Percentiles rank a stretch among this genome's conserved stretches.
Evolutionary conservation across 2,797 vertebrate genomes (phyloP).

Genomic region (Notoglanidium macrostoma): DNA sequence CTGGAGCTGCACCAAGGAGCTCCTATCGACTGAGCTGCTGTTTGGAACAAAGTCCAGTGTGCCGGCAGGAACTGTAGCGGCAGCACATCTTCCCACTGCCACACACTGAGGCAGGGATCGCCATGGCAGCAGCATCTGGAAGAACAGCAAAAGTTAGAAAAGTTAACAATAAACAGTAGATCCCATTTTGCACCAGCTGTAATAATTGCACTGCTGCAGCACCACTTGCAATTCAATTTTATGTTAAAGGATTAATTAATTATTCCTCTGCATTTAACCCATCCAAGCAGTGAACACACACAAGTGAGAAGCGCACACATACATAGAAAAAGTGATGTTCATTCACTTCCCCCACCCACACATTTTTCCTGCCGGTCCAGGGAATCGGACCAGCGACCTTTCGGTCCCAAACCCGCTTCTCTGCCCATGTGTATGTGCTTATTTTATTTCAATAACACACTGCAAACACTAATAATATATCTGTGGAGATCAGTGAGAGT

Average conservation of each 20-base stretch:
- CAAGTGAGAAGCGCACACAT: no score
- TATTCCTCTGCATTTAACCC: no score
- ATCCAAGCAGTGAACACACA: no score
- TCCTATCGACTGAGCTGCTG: conserved; percentile 73
- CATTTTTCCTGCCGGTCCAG: no score
- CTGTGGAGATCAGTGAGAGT: neutral
- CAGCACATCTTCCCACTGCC: conserved; percentile 37
- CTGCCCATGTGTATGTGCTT: neutral
- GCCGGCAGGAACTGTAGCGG: conserved; percentile 54
- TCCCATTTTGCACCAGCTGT: neutral
- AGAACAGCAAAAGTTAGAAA: neutral
- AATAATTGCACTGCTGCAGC: neutral
- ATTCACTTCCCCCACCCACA: no score
- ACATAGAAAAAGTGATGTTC: no score
- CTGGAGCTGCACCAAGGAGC: conserved; percentile 81
- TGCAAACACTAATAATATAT: neutral
- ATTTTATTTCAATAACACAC: neutral
- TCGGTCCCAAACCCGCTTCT: no score
- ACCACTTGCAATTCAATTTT: neutral
- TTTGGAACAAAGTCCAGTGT: conserved; percentile 80
- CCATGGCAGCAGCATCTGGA: conserved; percentile 70
- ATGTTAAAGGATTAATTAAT: neutral
- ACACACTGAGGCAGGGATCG: conserved; percentile 44
- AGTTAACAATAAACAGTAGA: neutral
- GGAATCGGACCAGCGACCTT: no score